A percentile compares a stretch with the other conserved stretches of the same genome.
These are phyloP conservation scores for Channa striata DNA, from an alignment of 2,797 vertebrate genomes.

Conservation along the genomic window DNA sequence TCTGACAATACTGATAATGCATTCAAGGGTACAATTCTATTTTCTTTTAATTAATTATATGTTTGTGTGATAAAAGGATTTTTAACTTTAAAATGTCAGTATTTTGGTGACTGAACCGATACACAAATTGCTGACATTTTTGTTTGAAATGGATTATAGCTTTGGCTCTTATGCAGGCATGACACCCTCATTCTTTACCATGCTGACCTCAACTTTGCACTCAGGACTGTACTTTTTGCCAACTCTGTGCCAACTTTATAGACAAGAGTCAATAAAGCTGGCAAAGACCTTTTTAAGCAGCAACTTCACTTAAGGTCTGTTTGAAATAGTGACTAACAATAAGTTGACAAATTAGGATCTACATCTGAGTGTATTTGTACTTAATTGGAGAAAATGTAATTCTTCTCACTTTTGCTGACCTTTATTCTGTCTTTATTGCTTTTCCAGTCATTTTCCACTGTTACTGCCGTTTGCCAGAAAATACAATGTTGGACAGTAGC, in stretches of 20 bases:
- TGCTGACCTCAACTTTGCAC: constrained; percentile 7
- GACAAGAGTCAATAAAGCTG: background rate
- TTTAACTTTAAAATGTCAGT: constrained; percentile 2
- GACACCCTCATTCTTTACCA: constrained; percentile 3
- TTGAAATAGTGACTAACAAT: too few relatives aligned
- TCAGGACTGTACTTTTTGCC: background rate
- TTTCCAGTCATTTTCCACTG: background rate
- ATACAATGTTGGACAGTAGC: too few relatives aligned
- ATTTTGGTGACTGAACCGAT: background rate
- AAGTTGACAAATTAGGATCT: too few relatives aligned
- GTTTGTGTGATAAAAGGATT: too few relatives aligned
- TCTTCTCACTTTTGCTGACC: too few relatives aligned
- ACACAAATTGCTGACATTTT: constrained; percentile 1
- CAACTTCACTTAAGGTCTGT: too few relatives aligned
- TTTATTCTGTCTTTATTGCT: background rate
- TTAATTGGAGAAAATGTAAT: too few relatives aligned
- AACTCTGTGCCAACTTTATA: too few relatives aligned
- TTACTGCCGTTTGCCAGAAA: background rate
- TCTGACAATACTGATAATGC: background rate
- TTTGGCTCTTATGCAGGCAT: background rate
- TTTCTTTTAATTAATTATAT: too few relatives aligned
- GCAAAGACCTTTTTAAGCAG: background rate
- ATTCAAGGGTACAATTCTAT: too few relatives aligned
- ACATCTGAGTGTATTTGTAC: too few relatives aligned
- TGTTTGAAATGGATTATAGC: constrained; percentile 8